phyloP scores from a whole-genome alignment of 2,888 invertebrate species.

The Nephrotoma appendiculata region DNA sequence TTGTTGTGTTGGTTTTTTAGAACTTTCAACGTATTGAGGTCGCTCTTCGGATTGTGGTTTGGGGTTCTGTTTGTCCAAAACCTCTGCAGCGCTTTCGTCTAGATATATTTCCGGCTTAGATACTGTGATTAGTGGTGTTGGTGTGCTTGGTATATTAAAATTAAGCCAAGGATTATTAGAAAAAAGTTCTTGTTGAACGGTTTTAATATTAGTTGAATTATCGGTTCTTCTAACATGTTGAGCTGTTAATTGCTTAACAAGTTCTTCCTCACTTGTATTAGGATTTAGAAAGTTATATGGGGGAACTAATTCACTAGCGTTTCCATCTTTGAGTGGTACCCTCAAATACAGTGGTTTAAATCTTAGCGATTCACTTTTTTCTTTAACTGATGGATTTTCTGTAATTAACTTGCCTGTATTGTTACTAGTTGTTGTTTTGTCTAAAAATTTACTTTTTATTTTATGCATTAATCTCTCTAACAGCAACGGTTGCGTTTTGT shows the following conservation, averaged over 20 bases:
- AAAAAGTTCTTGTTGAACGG: not conserved
- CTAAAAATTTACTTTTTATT: no score
- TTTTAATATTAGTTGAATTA: not conserved
- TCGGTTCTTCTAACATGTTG: not conserved
- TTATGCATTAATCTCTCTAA: no score
- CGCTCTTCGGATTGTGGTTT: not conserved
- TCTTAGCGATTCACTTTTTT: not conserved
- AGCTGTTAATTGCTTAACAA: not conserved
- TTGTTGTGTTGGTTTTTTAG: not conserved
- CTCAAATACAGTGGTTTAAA: not conserved
- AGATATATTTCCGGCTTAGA: not conserved
- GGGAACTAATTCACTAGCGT: not conserved
- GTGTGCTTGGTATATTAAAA: not conserved
- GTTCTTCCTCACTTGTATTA: not conserved
- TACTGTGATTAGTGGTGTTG: not conserved
- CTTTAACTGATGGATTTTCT: not conserved
- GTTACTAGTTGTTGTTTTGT: no score
- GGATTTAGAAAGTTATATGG: not conserved
- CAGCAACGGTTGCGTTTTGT: no score
- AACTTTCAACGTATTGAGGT: not conserved
- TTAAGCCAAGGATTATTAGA: no score
- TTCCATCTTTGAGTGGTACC: not conserved
- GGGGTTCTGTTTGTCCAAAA: no score
- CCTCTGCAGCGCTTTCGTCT: no score
- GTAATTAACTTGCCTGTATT: not conserved